Evolutionary conservation across 2,797 vertebrate genomes (phyloP).

Genomic region (Botia almorhae): DNA sequence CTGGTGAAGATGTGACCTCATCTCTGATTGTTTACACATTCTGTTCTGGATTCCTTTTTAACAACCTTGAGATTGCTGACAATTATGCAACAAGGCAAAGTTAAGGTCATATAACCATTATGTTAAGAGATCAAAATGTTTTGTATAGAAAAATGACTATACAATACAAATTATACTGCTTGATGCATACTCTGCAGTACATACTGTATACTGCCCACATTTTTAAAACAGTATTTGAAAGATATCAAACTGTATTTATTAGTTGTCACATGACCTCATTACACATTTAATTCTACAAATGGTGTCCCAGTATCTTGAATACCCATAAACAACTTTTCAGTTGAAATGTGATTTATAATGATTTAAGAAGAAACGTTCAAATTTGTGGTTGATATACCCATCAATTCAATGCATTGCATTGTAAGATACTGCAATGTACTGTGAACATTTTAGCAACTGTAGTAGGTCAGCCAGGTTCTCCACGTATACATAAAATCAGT

Average conservation of each 20-base stretch:
- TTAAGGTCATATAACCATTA: neutral
- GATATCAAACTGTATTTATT: neutral
- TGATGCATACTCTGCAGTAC: neutral
- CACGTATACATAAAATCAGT: too few relatives aligned
- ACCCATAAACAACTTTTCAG: too few relatives aligned
- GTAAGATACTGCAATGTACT: too few relatives aligned
- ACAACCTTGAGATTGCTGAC: conserved; percentile 24
- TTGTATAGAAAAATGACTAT: neutral
- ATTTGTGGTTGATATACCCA: too few relatives aligned
- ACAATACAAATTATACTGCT: neutral
- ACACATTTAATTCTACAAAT: neutral
- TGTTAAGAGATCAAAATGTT: neutral
- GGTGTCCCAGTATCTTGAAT: neutral
- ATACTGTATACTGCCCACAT: neutral
- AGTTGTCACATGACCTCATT: neutral
- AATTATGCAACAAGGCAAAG: neutral
- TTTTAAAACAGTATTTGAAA: neutral
- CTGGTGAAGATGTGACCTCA: conserved; percentile 26
- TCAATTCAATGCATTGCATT: too few relatives aligned
- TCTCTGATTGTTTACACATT: conserved; percentile 19
- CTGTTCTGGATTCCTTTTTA: conserved; percentile 7
- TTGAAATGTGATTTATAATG: too few relatives aligned
- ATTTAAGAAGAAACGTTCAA: too few relatives aligned
- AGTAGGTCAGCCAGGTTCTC: too few relatives aligned
- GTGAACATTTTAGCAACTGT: too few relatives aligned